Evolutionary conservation across 2,888 invertebrate genomes (phyloP).

Genomic region (Notodonta dromedarius): DNA sequence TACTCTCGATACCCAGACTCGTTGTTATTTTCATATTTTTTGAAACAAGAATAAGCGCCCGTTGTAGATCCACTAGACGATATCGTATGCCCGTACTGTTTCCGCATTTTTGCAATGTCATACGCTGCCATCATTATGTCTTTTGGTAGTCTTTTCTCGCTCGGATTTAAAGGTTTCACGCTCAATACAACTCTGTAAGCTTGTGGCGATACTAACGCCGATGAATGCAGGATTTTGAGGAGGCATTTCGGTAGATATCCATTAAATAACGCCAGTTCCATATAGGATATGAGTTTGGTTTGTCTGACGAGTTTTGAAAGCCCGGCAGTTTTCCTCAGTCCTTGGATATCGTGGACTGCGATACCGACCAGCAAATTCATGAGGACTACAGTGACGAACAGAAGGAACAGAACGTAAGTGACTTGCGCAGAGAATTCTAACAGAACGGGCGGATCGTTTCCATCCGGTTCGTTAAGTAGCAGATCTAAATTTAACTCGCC

Average conservation of each 20-base stretch:
- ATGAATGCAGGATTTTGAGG: constrained; percentile 89
- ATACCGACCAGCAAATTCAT: constrained; percentile 95
- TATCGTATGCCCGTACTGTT: constrained; percentile 87
- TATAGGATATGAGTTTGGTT: constrained; percentile 94
- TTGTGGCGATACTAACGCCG: constrained; percentile 91
- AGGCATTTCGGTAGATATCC: constrained; percentile 91
- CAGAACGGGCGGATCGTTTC: constrained; percentile 89
- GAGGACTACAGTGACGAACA: constrained; percentile 93
- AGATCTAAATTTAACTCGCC: constrained; percentile 92
- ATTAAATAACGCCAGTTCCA: constrained; percentile 92
- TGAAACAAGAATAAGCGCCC: constrained; percentile 86
- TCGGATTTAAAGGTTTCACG: constrained; percentile 92
- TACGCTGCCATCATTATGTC: constrained; percentile 92
- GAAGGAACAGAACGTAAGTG: constrained; percentile 90
- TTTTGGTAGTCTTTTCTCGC: constrained; percentile 91
- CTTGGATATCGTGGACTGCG: constrained; percentile 94
- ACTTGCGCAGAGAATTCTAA: constrained; percentile 92
- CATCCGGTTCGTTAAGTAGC: constrained; percentile 89
- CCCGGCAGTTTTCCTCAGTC: constrained; percentile 93
- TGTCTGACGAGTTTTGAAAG: constrained; percentile 92
- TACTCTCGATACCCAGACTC: constrained; percentile 79
- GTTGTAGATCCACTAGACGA: constrained; percentile 87
- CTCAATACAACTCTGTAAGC: constrained; percentile 92
- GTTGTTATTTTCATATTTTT: constrained; percentile 86
- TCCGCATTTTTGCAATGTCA: constrained; percentile 90